Evolutionary conservation across 1,140 invertebrate genomes (phyloP), one percentile per base, ranked within the genome.

Genomic region (Heliconius eleuchia): DNA sequence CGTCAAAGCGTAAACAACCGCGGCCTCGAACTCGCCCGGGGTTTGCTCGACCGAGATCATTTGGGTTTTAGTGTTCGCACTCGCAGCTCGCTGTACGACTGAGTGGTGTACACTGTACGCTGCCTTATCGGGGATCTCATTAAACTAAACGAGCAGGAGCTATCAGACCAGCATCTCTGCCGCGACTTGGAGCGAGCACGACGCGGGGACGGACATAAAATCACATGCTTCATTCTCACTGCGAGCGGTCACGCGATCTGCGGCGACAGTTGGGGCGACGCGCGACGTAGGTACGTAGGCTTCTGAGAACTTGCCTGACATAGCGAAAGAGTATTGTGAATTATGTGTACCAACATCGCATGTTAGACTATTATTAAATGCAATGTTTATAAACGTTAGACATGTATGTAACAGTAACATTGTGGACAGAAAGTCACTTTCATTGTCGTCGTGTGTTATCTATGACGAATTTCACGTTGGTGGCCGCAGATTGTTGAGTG

Each of bases 1-100:
- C 84, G 84, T 83, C 82, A 73, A 84, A 84, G 78, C 80, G 88
- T 89, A 87, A 91, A 89, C 88, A 89, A 85, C 79, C 76, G 80
- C 77, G 85, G 78, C 89, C 88, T 88, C 88, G 84, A 91, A 88
- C 85, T 81, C 77, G 73, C 83, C 83, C 82, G 83, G 84, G 84
- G 76, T 77, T 70, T 77, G 77, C 77, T 81, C 82, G 84, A 46
- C 87, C 83, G 83, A 83, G 86, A 76, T 70, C 39, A 75, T 71
- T 66, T 66, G n/a, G n/a, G 19, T n/a, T 57, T 84, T 80, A 83
- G 77, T 83, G 74, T 80, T 72, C 71, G 37, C 19, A 71, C 79
- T 72, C 71, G 23, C 19, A 71, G 55, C 66, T 66, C 39, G 70
- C 71, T 73, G 76, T 52, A 77, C 57, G 55, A 39, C 74, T 37